These are phyloP conservation scores for Aphelinus atriplicis DNA, from an alignment of 1,140 invertebrate species.

Conservation along the genomic window DNA sequence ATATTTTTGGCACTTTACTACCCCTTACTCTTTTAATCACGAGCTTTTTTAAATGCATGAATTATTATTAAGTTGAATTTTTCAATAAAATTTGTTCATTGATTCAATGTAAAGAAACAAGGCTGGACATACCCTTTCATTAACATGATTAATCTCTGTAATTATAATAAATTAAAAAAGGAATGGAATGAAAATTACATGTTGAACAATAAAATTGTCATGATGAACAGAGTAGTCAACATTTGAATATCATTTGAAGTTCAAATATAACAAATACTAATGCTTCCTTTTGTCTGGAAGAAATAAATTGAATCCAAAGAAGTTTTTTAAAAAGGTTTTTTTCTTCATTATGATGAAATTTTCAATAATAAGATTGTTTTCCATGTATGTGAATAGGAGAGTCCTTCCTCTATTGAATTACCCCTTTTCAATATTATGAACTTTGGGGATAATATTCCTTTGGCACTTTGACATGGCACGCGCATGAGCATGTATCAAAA, in stretches of 20 bases:
- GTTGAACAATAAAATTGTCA: no score
- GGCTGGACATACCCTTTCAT: conserved; percentile 31
- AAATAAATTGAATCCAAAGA: no score
- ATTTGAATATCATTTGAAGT: no score
- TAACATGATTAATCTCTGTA: conserved; percentile 26
- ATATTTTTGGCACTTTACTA: conserved; percentile 29
- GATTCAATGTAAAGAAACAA: conserved; percentile 36
- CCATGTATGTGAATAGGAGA: conserved; percentile 24
- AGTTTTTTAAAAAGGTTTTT: no score
- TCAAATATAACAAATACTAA: not conserved
- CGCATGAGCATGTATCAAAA: conserved; percentile 60
- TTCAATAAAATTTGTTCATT: conserved; percentile 16
- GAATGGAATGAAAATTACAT: conserved; percentile 9
- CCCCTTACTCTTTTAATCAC: conserved; percentile 23
- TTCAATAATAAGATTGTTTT: no score
- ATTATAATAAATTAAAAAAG: not conserved
- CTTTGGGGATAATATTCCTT: conserved; percentile 50
- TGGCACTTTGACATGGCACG: conserved; percentile 47
- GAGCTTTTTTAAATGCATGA: conserved; percentile 33
- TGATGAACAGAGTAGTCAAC: no score
- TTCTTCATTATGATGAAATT: no score
- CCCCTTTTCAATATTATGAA: conserved; percentile 25
- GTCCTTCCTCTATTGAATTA: conserved; percentile 42
- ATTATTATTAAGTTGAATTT: conserved; percentile 33
- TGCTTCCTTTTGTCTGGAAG: not conserved